Evolutionary conservation across 1,140 invertebrate genomes (phyloP), one percentile per base, ranked within the genome.

Genomic region (Drosophila ambigua): DNA sequence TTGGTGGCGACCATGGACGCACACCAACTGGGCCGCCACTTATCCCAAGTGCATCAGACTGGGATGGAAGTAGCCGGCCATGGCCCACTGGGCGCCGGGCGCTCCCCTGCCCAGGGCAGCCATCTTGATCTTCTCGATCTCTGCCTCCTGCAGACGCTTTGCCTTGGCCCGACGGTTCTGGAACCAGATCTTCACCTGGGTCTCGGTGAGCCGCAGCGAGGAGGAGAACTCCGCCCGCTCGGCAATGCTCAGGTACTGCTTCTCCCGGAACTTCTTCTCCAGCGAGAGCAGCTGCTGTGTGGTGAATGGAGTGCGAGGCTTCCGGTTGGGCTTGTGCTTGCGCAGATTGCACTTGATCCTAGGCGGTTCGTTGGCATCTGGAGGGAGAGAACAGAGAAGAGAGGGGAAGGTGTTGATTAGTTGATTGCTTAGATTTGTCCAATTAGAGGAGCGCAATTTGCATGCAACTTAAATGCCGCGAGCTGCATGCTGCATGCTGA

Each of bases 111-210:
- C 92, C 53, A 95, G 92, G 2, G 94, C 93, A 11, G 95, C 95
- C 95, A 97, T 96, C 91, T 96, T 95, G 72, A 97, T 92, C 92
- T 97, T 97, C 92, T 97, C 97, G 77, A 98, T 95, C 94, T 98
- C 98, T 31, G 98, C 97, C 92, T 99, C 98, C 91, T 98, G 97
- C 7, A 99, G 94, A 23, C 98, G 94, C 92, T 99, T 99, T 76
- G 97, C 97, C 92, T 99, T 99, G 53, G 98, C 98, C 45, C 98
- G 93, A 6, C 98, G 94, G 92, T 99, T 99, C 95, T 99, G 98
- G 92, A 99, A 99, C 98, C 98, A 99, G 80, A 98, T 99, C 94
- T 98, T 99, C 57, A 98, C 97, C 94, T 97, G 97, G 6, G 98
- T 99, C 93, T 99, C 98, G 5, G 98, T 99, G 1, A 99, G 94